Percentiles rank a stretch among this genome's conserved stretches.
Conservation (phyloP, 2,113 vertebrate genomes). For the Lycaon pictus region DNA sequence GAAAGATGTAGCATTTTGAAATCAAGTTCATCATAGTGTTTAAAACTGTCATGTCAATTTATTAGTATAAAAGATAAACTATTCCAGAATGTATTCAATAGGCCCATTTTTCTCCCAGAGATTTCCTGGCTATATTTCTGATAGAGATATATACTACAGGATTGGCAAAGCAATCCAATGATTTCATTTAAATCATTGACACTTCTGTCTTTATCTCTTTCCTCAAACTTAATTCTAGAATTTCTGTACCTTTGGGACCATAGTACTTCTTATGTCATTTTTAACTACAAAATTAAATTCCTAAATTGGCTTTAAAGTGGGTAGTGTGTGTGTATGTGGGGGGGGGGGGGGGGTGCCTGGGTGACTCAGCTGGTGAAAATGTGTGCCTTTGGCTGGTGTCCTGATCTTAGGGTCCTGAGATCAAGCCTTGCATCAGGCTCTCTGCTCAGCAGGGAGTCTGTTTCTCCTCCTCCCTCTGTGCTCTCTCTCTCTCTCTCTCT, state of each 20-base stretch:
- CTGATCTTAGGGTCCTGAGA: too few relatives aligned
- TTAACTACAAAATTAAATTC: constrained; percentile 4
- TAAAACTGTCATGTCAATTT: neutral
- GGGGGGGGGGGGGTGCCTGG: too few relatives aligned
- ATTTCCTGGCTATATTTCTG: neutral
- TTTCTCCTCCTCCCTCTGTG: too few relatives aligned
- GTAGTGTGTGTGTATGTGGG: neutral
- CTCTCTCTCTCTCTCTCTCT: too few relatives aligned
- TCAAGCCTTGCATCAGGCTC: too few relatives aligned
- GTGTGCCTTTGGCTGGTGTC: too few relatives aligned
- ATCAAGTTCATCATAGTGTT: neutral
- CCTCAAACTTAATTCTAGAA: neutral
- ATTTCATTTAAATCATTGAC: neutral
- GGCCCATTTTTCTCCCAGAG: neutral
- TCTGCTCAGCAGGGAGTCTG: too few relatives aligned
- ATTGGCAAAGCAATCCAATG: neutral
- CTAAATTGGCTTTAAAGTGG: neutral
- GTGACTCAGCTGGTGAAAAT: too few relatives aligned
- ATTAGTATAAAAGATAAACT: neutral
- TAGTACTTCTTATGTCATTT: neutral
- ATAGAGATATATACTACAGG: neutral
- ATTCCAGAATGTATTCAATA: neutral
- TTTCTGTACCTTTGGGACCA: neutral
- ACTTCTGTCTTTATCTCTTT: neutral
- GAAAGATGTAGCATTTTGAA: neutral